These are phyloP conservation scores for Hemitrygon akajei DNA, from an alignment of 2,797 vertebrate species.

Conservation along the genomic window DNA sequence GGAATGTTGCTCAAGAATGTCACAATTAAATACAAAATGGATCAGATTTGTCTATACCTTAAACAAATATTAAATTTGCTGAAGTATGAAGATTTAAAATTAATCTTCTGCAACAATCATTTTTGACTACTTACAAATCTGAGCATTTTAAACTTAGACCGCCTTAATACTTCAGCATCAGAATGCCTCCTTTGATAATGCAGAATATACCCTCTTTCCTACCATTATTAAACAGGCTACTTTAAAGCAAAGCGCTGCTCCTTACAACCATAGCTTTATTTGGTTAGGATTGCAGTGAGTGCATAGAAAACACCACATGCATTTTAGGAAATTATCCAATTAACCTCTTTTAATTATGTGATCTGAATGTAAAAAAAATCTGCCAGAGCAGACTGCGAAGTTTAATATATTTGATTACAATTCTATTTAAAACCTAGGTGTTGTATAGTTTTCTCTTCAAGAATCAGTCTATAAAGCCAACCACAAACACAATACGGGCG, in stretches of 20 bases:
- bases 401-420: slow-evolving; percentile 35
- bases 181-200: slow-evolving; percentile 27
- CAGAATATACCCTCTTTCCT: slow-evolving; percentile 28
- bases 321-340: slow-evolving; percentile 37
- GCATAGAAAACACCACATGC: slow-evolving; percentile 55
- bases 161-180: slow-evolving; percentile 18
- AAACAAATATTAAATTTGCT: slow-evolving; percentile 15
- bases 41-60: neutral
- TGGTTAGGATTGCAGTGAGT: slow-evolving; percentile 60
- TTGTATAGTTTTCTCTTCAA: slow-evolving; percentile 19
- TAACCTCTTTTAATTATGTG: slow-evolving; percentile 25
- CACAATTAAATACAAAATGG: neutral
- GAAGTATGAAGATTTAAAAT: slow-evolving; percentile 15
- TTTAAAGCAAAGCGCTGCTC: slow-evolving; percentile 45
- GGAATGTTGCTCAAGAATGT: slow-evolving; percentile 22
- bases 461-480: slow-evolving; percentile 38
- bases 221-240: slow-evolving; percentile 59
- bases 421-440: slow-evolving; percentile 34
- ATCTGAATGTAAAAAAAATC: slow-evolving; percentile 17
- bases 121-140: slow-evolving; percentile 13
- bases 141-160: neutral
- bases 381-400: slow-evolving; percentile 18
- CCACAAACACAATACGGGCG: slow-evolving; percentile 51
- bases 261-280: slow-evolving; percentile 65
- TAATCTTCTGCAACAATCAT: neutral